Base-by-base conservation (phyloP, 2,888 invertebrate genomes). In the Sinhomidia bicolor region DNA sequence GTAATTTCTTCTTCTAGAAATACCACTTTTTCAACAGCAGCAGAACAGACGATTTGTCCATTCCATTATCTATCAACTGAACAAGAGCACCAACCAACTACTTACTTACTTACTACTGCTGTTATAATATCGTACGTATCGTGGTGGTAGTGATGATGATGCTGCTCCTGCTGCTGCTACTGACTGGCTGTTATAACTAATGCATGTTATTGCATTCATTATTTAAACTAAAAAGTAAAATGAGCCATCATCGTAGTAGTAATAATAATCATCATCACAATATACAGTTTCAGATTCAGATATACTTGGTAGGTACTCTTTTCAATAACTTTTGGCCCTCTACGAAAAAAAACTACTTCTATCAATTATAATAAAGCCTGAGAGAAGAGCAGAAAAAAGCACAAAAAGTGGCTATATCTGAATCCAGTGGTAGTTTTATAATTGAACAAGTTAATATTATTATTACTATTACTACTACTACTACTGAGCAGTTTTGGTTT, bases 191-290 rank as follows among this genome's bases (percentile, higher is more conserved):
- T 10, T 68, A n/a, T 36, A 14, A 68, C 65, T 68, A 68, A 68
- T 68, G 36, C 65, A 32, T 68, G 23, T 9, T 68, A 68, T 36
- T 68, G 65, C 65, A 68, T 68, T 36, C 36, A 68, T 68, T 36
- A 68, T 68, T 68, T 36, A 68, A 20, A 17, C 65, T 68, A 12
- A 68, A 68, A 32, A 62, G 32, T 68, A 68, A 68, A 68, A 68
- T 36, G 23, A 68, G 65, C 65, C 36, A 36, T 68, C 32, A 68
- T 68, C 65, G 29, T 62, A 7, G 23, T 62, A 23, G 36, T 17
- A 14, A 68, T 62, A 14, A 23, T 68, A 20, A 36, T 68, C 62
- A 36, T 68, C 62, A 62, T 60, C 47, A 47, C 47, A 47, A 47
- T 36, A 36, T 36, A 17, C 60, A 60, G 9, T 9, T 26, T 26